These are phyloP conservation scores for Ophiothrix spiculata DNA, from an alignment of 35 echinoderm and acorn worm genomes.

Conservation along the genomic window DNA sequence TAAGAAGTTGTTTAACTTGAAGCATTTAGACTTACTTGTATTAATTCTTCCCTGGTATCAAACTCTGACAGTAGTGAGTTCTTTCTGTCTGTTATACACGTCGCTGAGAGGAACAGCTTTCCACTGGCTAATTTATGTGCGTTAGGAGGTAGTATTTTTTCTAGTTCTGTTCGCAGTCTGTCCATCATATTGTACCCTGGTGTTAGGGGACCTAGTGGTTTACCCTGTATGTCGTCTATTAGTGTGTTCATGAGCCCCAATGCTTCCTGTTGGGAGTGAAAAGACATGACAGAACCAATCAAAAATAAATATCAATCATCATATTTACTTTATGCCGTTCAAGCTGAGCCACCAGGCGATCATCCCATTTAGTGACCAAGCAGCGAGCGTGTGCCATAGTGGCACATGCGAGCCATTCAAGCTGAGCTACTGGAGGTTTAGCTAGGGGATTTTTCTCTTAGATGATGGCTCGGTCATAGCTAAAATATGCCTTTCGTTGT, in stretches of 20 bases:
- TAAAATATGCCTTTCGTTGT: too few relatives aligned
- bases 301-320: too few relatives aligned
- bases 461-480: too few relatives aligned
- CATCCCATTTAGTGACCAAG: too few relatives aligned
- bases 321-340: too few relatives aligned
- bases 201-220: slow-evolving; percentile 48
- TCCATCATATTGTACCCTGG: slow-evolving; percentile 37
- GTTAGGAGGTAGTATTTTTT: slow-evolving; percentile 32
- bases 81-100: slow-evolving; percentile 27
- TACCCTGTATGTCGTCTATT: slow-evolving; percentile 19
- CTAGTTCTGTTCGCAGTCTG: slow-evolving; percentile 13
- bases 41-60: slow-evolving; percentile 45
- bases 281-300: background rate
- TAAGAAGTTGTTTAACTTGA: too few relatives aligned
- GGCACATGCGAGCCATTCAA: too few relatives aligned
- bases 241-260: slow-evolving; percentile 8
- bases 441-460: too few relatives aligned
- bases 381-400: too few relatives aligned
- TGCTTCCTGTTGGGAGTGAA: background rate
- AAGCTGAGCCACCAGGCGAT: too few relatives aligned
- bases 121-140: slow-evolving; percentile 37
- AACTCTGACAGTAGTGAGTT: slow-evolving; percentile 39
- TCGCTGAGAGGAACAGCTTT: slow-evolving; percentile 40
- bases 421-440: too few relatives aligned
- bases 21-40: slow-evolving; percentile 43